Base-by-base conservation (phyloP, 2,888 invertebrate genomes). In the Caenorhabditis afra region DNA sequence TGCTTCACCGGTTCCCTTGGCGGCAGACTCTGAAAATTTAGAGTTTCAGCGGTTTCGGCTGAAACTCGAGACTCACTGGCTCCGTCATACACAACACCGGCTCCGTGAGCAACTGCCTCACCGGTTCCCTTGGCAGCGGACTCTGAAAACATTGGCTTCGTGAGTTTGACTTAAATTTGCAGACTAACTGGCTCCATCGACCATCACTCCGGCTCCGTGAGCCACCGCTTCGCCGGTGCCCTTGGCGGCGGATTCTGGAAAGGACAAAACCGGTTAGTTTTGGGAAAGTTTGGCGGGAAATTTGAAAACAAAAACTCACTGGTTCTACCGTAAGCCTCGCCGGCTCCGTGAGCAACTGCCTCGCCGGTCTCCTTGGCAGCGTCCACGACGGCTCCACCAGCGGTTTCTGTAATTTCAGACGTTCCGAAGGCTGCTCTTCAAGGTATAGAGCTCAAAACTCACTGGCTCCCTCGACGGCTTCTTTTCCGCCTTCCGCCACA, bases 311-410 rank as follows among this genome's bases (percentile, higher is more conserved):
- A 4, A 22, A 5, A 45, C 58, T 14, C 29, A 59, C 57, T 57
- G 18, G 62, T 53, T 55, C 67, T 70, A 45, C 65, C 59, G n/a
- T 16, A 39, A 12, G 70, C 65, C 22, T 50, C 68, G 50, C 57
- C 75, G 12, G 70, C 80, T 71, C 70, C 73, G 5, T 67, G 62
- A 22, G 67, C 53, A 45, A 68, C 62, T 11, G 57, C 55, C 2
- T 71, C 66, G n/a, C 67, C 67, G 18, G 57, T 61, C 18, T 74
- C 74, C 52, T 57, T 55, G 23, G 67, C 75, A 37, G 67, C 67
- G 35, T 75, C 75, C 8, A 16, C 61, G 8, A 59, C 59, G 0
- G 52, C 39, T 11, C 37, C 44, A 29, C 59, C 68, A 29, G 61
- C 68, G 23, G 58, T 35, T 59, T 59, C 68, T 70, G 37, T 0